Conservation (phyloP, 2,113 vertebrate species). For the Rhipidura dahli region DNA sequence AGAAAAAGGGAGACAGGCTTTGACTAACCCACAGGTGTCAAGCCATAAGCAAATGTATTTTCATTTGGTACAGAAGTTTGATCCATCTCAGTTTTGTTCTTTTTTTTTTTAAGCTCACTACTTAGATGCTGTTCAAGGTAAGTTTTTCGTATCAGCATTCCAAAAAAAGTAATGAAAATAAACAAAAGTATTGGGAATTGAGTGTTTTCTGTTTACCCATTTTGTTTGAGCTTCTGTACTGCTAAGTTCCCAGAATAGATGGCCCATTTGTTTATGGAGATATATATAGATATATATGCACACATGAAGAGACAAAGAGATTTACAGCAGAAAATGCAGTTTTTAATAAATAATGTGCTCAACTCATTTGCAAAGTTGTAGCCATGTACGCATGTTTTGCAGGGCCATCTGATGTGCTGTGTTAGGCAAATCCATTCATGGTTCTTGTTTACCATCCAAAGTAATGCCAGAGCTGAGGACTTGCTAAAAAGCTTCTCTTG, state of each 20-base stretch:
- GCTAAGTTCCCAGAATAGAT: neutral
- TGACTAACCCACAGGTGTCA: constrained; percentile 42
- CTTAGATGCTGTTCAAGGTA: constrained; percentile 80
- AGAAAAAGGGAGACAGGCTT: neutral
- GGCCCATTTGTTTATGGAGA: neutral
- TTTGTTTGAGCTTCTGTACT: neutral
- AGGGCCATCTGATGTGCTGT: neutral
- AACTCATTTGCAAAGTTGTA: neutral
- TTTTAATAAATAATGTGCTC: neutral
- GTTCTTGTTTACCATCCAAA: neutral
- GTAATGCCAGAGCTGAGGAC: neutral
- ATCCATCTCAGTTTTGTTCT: constrained; percentile 59
- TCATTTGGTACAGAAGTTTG: constrained; percentile 59
- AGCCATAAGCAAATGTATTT: constrained; percentile 47
- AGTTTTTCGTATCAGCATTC: constrained; percentile 49
- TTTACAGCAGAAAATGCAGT: neutral
- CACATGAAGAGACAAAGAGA: neutral
- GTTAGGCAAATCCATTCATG: neutral
- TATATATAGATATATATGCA: neutral
- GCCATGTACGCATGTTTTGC: neutral
- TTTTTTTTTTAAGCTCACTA: constrained; percentile 76
- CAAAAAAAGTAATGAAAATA: neutral
- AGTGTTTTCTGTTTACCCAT: neutral
- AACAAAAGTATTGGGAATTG: neutral
- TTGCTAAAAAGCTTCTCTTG: neutral